phyloP scores from a whole-genome alignment of 2,113 vertebrate species.

The Girardinichthys multiradiatus region DNA sequence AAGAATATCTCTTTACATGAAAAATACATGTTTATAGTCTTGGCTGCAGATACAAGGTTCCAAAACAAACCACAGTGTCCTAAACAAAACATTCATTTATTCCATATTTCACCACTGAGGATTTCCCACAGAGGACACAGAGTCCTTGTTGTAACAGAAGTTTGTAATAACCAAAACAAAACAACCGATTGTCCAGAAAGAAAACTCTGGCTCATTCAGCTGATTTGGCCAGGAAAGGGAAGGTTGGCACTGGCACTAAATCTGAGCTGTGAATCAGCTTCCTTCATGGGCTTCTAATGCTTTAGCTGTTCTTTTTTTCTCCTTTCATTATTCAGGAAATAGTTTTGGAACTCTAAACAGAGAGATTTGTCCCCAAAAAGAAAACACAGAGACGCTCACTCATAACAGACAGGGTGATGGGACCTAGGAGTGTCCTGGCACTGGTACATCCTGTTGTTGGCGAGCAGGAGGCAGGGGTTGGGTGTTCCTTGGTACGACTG shows the following conservation, averaged over 20 bases:
- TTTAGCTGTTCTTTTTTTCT: neutral
- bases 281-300: neutral
- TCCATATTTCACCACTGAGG: slow-evolving; percentile 4
- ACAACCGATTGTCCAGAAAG: slow-evolving; percentile 15
- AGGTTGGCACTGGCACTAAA: slow-evolving; percentile 4
- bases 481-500: slow-evolving; percentile 51
- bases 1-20: slow-evolving; percentile 9
- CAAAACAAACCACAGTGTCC: slow-evolving; percentile 35
- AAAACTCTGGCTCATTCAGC: slow-evolving; percentile 31
- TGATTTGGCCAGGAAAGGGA: slow-evolving; percentile 1
- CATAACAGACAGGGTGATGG: neutral
- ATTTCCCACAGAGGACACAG: slow-evolving; percentile 37
- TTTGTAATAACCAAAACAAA: slow-evolving; percentile 35
- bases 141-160: slow-evolving; percentile 26
- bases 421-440: slow-evolving; percentile 63
- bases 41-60: slow-evolving; percentile 8
- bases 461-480: slow-evolving; percentile 43
- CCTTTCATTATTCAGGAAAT: neutral
- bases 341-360: slow-evolving; percentile 11
- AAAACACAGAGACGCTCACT: slow-evolving; percentile 2
- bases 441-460: slow-evolving; percentile 63
- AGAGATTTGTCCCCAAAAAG: slow-evolving; percentile 12
- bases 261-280: slow-evolving; percentile 5
- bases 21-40: slow-evolving; percentile 18
- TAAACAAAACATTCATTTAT: slow-evolving; percentile 36